Conservation (phyloP, 2,888 invertebrate genomes). For the Nemotelus nigrinus region DNA sequence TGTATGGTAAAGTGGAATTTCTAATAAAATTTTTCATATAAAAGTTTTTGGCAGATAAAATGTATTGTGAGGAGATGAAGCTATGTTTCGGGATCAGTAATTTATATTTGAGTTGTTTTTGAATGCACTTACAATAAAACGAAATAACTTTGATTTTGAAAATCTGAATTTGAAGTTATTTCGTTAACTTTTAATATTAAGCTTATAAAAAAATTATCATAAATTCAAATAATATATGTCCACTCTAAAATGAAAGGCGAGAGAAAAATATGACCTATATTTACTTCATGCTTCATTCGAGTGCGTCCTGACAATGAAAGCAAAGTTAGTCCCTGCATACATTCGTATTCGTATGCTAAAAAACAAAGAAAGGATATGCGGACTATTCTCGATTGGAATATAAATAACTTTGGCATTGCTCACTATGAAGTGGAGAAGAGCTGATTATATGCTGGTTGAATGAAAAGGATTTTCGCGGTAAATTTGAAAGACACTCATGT, state of each 20-base stretch:
- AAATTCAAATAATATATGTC: too few species aligned
- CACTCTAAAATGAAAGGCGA: too few species aligned
- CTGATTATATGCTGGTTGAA: background rate
- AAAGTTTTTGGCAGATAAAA: background rate
- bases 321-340: background rate
- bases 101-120: too few species aligned
- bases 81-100: too few species aligned
- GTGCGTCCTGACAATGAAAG: background rate
- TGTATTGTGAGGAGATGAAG: too few species aligned
- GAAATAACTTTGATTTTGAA: too few species aligned
- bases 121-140: too few species aligned
- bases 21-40: background rate
- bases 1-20: background rate
- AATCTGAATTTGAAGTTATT: too few species aligned
- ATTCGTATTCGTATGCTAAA: background rate
- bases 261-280: too few species aligned
- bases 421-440: slow-evolving; percentile 2
- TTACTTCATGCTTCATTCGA: too few species aligned
- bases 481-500: slow-evolving; percentile 9
- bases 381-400: slow-evolving; percentile 35
- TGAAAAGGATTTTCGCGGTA: background rate
- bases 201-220: too few species aligned
- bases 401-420: slow-evolving; percentile 37
- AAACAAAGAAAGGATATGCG: background rate
- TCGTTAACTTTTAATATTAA: too few species aligned